These are phyloP conservation scores for Mesorhabditis spiculigera DNA, from an alignment of 2,888 invertebrate genomes.

Conservation along the genomic window DNA sequence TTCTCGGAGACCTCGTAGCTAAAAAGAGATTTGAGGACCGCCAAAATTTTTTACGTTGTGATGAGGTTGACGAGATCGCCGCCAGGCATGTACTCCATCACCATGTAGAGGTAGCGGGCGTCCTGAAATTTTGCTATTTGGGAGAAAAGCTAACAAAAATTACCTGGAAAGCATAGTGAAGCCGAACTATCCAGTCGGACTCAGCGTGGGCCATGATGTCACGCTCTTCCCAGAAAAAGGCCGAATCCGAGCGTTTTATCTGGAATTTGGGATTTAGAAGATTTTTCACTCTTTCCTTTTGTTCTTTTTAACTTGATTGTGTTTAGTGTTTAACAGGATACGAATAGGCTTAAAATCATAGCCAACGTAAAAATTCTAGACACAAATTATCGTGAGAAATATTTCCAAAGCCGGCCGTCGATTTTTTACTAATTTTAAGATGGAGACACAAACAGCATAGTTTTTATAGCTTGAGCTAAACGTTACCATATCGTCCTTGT, in stretches of 20 bases:
- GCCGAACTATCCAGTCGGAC: constrained; percentile 92
- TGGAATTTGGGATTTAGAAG: constrained; percentile 58
- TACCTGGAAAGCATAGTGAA: constrained; percentile 92
- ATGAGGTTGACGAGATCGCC: constrained; percentile 97
- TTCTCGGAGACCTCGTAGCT: constrained; percentile 98
- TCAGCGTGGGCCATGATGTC: constrained; percentile 99
- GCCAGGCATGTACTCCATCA: constrained; percentile 99
- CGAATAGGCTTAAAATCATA: too few relatives aligned
- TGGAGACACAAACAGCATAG: too few relatives aligned
- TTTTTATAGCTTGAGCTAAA: neutral
- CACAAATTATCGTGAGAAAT: too few relatives aligned
- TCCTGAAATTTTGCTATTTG: constrained; percentile 65
- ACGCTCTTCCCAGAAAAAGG: constrained; percentile 99
- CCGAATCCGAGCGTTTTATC: constrained; percentile 96
- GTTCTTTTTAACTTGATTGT: too few relatives aligned
- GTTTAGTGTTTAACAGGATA: too few relatives aligned
- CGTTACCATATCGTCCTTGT: constrained; percentile 91
- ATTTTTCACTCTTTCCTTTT: too few relatives aligned
- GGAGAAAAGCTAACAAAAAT: neutral
- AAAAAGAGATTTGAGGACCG: neutral
- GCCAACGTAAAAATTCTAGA: too few relatives aligned
- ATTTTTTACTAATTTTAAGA: too few relatives aligned
- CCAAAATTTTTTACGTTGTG: constrained; percentile 65
- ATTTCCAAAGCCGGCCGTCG: too few relatives aligned
- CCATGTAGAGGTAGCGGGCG: constrained; percentile 93